A percentile compares a stretch with the other conserved stretches of the same genome.
Conservation (phyloP, 2,113 vertebrate genomes). For the Paradoxurus hermaphroditus region DNA sequence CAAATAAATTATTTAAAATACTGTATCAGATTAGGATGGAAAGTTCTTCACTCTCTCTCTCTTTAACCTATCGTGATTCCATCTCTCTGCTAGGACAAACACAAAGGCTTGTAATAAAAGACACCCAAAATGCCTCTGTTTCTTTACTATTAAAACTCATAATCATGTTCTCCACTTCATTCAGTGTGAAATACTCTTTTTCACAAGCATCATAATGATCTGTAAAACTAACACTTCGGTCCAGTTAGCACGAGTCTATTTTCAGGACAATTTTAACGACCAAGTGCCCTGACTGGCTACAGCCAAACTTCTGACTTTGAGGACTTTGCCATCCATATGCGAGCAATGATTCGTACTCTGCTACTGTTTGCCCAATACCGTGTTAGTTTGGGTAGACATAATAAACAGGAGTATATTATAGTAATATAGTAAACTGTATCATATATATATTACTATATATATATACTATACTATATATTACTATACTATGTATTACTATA, state of each 20-base stretch:
- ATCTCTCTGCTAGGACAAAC: not conserved
- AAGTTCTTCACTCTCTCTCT: not conserved
- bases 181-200: conserved; percentile 62
- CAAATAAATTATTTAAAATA: conserved; percentile 58
- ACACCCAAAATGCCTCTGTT: conserved; percentile 4
- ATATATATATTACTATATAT: no score
- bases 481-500: no score
- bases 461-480: no score
- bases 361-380: conserved; percentile 32
- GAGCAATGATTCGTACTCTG: not conserved
- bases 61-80: not conserved
- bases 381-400: not conserved
- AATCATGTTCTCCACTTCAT: conserved; percentile 66
- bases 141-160: not conserved
- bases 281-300: not conserved
- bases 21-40: not conserved
- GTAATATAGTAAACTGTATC: no score
- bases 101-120: not conserved
- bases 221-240: conserved; percentile 77
- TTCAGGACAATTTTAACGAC: conserved; percentile 40
- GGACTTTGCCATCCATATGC: not conserved
- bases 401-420: not conserved
- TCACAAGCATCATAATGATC: conserved; percentile 67
- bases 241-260: conserved; percentile 62
- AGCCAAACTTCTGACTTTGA: conserved; percentile 9